Conservation (phyloP, 2,797 vertebrate genomes). For the Sebastes hubbsi region DNA sequence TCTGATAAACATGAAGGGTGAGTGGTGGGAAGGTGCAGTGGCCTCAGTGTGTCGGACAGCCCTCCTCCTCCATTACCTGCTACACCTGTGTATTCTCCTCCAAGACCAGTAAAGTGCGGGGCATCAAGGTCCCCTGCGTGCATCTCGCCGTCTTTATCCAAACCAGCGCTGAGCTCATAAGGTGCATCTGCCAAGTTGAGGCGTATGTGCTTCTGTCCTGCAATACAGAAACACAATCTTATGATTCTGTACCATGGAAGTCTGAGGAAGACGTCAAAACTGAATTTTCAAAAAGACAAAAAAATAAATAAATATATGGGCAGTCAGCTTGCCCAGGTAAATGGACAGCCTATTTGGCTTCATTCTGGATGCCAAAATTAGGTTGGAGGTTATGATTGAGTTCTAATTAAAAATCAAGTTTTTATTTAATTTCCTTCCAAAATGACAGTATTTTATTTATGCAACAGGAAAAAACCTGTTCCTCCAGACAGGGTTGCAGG, state of each 20-base stretch:
- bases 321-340: not conserved
- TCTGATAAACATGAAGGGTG: constrained; percentile 91
- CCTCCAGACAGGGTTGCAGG: not conserved
- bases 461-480: not conserved
- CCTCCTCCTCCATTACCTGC: constrained; percentile 72
- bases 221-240: constrained; percentile 29
- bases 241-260: not conserved
- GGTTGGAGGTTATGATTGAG: not conserved
- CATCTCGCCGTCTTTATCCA: constrained; percentile 92
- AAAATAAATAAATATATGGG: not conserved
- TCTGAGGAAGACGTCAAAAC: not conserved
- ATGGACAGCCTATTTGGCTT: not conserved
- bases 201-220: constrained; percentile 96
- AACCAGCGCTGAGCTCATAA: constrained; percentile 89
- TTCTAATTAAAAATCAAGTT: not conserved
- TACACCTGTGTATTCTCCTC: constrained; percentile 76
- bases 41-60: constrained; percentile 58
- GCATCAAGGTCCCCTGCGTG: constrained; percentile 84
- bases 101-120: constrained; percentile 85
- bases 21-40: constrained; percentile 83
- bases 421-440: not conserved
- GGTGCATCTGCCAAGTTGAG: constrained; percentile 89
- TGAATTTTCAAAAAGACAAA: not conserved
- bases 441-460: not conserved
- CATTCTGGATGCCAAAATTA: not conserved